phyloP scores from a whole-genome alignment of 2,113 vertebrate genomes.

The Australoheros scitulus region DNA sequence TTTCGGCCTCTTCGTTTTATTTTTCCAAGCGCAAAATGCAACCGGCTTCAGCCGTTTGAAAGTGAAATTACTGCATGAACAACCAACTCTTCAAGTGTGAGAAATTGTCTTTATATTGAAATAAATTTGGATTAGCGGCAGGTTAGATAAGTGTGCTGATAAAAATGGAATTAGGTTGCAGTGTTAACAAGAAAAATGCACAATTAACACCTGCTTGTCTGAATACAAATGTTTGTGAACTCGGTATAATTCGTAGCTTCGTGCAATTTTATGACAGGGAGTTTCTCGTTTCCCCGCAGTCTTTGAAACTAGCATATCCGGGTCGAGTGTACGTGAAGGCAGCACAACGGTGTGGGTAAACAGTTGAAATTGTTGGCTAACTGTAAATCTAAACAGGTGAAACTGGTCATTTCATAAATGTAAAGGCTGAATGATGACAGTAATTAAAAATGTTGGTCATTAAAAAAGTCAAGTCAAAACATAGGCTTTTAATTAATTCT shows the following conservation, averaged over 20 bases:
- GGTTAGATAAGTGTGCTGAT: background rate
- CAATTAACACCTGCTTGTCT: accelerated
- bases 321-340: background rate
- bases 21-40: background rate
- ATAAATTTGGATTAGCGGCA: accelerated
- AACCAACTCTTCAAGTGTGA: background rate
- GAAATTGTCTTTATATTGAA: background rate
- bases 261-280: background rate
- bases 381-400: background rate
- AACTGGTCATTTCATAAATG: accelerated
- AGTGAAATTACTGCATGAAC: background rate
- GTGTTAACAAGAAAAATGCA: background rate
- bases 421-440: background rate
- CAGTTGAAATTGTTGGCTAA: background rate
- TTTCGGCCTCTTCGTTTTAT: accelerated
- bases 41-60: background rate
- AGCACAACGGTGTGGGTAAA: background rate
- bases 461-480: too few relatives aligned
- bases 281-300: accelerated
- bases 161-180: background rate
- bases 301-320: background rate
- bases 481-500: background rate
- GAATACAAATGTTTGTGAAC: background rate
- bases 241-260: background rate
- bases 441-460: background rate